A percentile compares a stretch with the other conserved stretches of the same genome.
These are phyloP conservation scores for Sternotherus odoratus DNA, from an alignment of 2,797 vertebrate species.

Conservation along the genomic window DNA sequence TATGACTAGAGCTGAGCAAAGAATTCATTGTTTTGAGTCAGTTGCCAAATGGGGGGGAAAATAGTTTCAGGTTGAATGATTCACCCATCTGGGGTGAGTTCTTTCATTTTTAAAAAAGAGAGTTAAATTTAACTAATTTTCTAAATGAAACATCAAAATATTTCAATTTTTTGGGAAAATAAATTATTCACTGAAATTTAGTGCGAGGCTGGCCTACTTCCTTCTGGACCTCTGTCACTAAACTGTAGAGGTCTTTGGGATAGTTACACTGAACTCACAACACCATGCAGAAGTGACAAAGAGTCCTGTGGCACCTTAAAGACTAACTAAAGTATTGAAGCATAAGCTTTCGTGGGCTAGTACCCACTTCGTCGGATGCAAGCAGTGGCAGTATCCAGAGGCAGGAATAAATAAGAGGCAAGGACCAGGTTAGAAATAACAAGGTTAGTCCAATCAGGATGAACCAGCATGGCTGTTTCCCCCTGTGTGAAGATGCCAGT, in stretches of 20 bases:
- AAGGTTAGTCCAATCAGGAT: no score
- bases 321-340: no score
- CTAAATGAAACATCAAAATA: not conserved
- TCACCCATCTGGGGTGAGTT: not conserved
- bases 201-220: slow-evolving; percentile 16
- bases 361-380: no score
- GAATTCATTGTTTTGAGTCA: not conserved
- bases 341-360: no score
- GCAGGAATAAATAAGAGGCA: no score
- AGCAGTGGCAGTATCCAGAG: no score
- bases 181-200: not conserved
- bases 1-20: not conserved
- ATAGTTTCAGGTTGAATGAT: not conserved
- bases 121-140: not conserved
- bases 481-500: not conserved
- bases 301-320: no score
- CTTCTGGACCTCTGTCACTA: slow-evolving; percentile 10
- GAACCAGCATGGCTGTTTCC: not conserved
- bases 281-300: no score
- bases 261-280: not conserved
- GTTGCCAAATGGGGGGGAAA: not conserved
- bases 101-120: not conserved
- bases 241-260: slow-evolving; percentile 30
- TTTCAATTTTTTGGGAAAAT: not conserved
- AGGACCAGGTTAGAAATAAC: no score